A percentile compares a stretch with the other conserved stretches of the same genome.
phyloP scores from a whole-genome alignment of 2,797 vertebrate species.

The Prionace glauca region DNA sequence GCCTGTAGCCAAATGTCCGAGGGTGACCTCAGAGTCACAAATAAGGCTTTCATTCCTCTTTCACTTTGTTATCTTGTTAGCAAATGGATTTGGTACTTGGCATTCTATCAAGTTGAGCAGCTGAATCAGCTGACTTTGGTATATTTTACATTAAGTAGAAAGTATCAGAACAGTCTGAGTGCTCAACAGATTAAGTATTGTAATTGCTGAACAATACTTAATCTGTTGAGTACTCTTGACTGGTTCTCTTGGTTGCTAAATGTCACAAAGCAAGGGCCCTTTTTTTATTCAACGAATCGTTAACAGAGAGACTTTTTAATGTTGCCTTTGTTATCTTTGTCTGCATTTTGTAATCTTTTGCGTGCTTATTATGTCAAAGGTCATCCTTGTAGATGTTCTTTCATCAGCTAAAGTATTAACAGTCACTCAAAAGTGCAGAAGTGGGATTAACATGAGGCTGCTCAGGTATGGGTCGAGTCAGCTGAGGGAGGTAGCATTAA shows the following conservation, averaged over 20 bases:
- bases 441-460: neutral
- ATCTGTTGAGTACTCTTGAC: conserved; percentile 18
- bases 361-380: neutral
- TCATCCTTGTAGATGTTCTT: neutral
- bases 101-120: conserved; percentile 13
- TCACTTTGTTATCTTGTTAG: conserved; percentile 27
- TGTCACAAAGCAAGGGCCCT: neutral
- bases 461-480: neutral
- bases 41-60: conserved; percentile 30
- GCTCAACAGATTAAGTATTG: neutral
- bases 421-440: conserved; percentile 6
- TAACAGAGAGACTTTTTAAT: neutral
- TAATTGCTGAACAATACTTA: neutral
- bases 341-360: conserved; percentile 9
- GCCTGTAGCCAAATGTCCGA: conserved; percentile 26
- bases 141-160: neutral
- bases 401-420: neutral
- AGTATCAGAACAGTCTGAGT: conserved; percentile 6
- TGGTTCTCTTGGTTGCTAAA: neutral
- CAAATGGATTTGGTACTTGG: conserved; percentile 26
- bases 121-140: conserved; percentile 35
- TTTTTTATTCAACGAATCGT: neutral
- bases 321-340: neutral
- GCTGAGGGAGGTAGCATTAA: neutral
- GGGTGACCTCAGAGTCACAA: conserved; percentile 28